Base-by-base conservation (phyloP, 2,797 vertebrate genomes). In the Clarias fuscus region DNA sequence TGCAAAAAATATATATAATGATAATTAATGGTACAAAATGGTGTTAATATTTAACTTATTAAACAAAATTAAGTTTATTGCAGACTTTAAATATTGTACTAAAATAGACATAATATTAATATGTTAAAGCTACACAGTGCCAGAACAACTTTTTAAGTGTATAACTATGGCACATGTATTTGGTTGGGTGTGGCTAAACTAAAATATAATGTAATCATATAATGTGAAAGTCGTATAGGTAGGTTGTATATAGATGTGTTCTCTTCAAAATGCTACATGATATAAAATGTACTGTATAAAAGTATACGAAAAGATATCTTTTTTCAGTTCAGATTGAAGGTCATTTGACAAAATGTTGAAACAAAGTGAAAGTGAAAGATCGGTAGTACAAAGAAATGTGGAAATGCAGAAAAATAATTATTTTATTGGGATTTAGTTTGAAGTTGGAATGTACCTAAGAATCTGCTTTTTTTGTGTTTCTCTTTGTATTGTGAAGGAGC, bases 291-390 rank as follows among this genome's bases (percentile, higher is more conserved):
- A 83, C 4, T 59, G 24, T 56, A 43, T 77, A n/a, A 59, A 48
- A 20, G 27, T 79, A 67, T 87, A 80, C 24, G 24, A 68, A 86
- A 77, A 70, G 30, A 59, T 77, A 65, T 83, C 30, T 82, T 81
- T 84, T 53, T 61, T 64, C 22, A 59, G 33, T 67, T 72, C 20
- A 0, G 62, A 64, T 61, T 30, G 14, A 67, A 87, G 71, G 70
- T 73, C 78, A 43, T 43, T 76, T 40, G 48, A 59, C 17, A 81
- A 84, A 67, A 62, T 65, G 68, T 81, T 18, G 14, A 27, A 82
- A 65, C 37, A 3, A 90, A 88, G 62, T 80, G 84, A 91, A 91
- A 88, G 86, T 89, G 90, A 90, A 91, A 90, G 82, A 73, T 22
- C 24, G n/a, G 7, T 70, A 2, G n/a, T 40, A 56, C 64, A 80